Evolutionary conservation across 2,888 invertebrate genomes (phyloP).

Genomic region (Xanthorhoe designata): DNA sequence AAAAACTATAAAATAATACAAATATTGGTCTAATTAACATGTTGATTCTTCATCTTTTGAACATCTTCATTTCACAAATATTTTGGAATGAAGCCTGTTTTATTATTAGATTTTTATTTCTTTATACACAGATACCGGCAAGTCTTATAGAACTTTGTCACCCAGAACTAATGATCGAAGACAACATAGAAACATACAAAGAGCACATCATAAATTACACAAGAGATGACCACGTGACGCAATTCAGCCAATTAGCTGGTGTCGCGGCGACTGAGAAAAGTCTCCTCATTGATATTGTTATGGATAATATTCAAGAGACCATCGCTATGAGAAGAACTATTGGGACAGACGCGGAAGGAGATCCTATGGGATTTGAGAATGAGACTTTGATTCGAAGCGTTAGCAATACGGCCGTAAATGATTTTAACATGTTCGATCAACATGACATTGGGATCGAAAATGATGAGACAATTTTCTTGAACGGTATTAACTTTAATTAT

Average conservation of each 20-base stretch:
- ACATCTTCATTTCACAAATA: too few species aligned
- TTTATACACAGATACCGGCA: conserved; percentile 61
- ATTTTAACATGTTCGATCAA: conserved; percentile 52
- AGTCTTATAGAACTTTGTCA: conserved; percentile 64
- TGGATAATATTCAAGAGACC: conserved; percentile 62
- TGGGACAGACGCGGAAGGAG: conserved; percentile 59
- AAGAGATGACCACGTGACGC: conserved; percentile 6
- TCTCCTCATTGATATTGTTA: conserved; percentile 63
- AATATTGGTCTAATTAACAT: too few species aligned
- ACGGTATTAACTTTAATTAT: conserved; percentile 55
- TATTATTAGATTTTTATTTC: neutral
- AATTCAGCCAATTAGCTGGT: conserved; percentile 34
- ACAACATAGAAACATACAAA: conserved; percentile 29
- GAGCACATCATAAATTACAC: conserved; percentile 17
- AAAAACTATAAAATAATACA: too few species aligned
- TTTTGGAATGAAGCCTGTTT: neutral
- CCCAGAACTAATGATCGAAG: conserved; percentile 48
- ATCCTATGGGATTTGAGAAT: conserved; percentile 46
- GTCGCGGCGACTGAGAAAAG: conserved; percentile 62
- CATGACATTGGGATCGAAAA: conserved; percentile 53
- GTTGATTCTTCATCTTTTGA: too few species aligned
- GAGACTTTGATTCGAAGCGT: conserved; percentile 54
- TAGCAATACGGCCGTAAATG: conserved; percentile 53
- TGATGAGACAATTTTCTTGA: conserved; percentile 67
- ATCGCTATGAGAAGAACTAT: conserved; percentile 63